Percentiles rank a stretch among this genome's conserved stretches.
These are phyloP conservation scores for Buceros bicornis DNA, from an alignment of 2,797 vertebrate genomes.

Conservation along the genomic window DNA sequence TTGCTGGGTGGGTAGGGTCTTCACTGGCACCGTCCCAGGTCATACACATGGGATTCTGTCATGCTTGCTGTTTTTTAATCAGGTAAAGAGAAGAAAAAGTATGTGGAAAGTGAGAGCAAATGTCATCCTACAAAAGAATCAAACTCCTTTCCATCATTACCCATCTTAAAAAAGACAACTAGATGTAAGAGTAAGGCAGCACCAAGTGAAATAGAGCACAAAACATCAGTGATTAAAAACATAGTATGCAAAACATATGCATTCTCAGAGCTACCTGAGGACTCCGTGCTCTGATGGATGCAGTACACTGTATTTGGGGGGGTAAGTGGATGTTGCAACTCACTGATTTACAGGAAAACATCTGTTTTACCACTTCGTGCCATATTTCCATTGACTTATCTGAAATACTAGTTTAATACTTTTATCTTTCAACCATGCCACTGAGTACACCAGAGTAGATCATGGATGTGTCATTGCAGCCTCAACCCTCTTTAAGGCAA, in stretches of 20 bases:
- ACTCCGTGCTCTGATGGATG: not conserved
- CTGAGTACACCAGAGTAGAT: not conserved
- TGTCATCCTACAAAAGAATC: not conserved
- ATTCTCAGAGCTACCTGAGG: not conserved
- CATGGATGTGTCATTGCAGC: not conserved
- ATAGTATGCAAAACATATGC: accelerated
- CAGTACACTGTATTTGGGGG: not conserved
- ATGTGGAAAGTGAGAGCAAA: not conserved
- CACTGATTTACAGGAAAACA: not conserved
- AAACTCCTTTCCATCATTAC: not conserved
- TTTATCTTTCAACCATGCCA: not conserved
- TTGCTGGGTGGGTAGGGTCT: not conserved
- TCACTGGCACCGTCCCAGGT: not conserved
- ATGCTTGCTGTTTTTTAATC: not conserved
- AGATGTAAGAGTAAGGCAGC: not conserved
- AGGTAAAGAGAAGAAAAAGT: not conserved
- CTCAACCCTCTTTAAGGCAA: not conserved
- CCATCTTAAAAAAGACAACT: not conserved
- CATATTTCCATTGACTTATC: not conserved
- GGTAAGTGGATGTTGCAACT: not conserved
- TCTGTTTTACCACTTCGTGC: not conserved
- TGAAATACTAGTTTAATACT: not conserved
- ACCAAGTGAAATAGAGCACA: not conserved
- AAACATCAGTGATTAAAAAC: not conserved
- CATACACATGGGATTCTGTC: not conserved